Conservation (phyloP, 2,113 vertebrate species). For the Pogonocichla stellata region DNA sequence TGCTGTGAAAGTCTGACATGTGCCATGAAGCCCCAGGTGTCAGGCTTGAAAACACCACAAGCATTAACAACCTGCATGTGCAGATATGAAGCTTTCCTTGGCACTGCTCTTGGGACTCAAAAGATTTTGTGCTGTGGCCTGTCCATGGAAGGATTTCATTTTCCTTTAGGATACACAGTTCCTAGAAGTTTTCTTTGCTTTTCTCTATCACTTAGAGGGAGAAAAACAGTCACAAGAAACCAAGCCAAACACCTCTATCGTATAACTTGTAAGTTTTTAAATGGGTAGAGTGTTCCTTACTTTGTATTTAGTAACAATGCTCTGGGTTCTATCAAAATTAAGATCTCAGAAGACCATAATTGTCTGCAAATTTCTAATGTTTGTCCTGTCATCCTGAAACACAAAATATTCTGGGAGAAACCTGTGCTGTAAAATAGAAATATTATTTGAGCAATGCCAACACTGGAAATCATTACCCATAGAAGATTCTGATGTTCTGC, state of each 20-base stretch:
- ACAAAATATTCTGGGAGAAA: background rate
- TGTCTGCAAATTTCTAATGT: background rate
- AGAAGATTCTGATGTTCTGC: background rate
- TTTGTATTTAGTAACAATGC: background rate
- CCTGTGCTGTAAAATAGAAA: background rate
- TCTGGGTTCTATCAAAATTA: background rate
- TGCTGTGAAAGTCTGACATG: background rate
- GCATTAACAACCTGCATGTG: background rate
- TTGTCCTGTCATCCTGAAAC: background rate
- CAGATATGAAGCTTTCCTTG: background rate
- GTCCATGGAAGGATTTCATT: background rate
- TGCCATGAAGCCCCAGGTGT: background rate
- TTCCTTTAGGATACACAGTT: background rate
- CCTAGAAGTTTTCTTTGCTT: background rate
- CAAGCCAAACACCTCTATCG: background rate
- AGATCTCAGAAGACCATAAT: background rate
- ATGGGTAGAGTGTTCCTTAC: background rate
- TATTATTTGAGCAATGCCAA: background rate
- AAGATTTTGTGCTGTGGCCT: background rate
- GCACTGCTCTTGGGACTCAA: background rate
- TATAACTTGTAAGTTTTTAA: background rate
- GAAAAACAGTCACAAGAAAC: background rate
- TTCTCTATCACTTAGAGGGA: background rate
- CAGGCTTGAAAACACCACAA: background rate
- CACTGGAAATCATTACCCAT: background rate